A percentile compares a stretch with the other conserved stretches of the same genome.
phyloP scores from a whole-genome alignment of 2,888 invertebrate genomes.

The Graphium colonna region DNA sequence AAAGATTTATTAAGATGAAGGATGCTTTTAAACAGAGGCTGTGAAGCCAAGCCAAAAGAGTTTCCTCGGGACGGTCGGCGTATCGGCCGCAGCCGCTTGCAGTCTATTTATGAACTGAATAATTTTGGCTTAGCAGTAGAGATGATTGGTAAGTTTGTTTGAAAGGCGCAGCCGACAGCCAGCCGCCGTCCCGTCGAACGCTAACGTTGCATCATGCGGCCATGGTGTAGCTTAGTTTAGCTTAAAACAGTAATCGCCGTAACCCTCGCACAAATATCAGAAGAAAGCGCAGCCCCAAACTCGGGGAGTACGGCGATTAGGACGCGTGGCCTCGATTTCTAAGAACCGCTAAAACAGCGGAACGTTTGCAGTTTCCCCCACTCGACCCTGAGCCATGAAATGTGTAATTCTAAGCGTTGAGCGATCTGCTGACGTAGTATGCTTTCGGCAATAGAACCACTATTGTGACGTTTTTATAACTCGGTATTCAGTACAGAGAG shows the following conservation, averaged over 20 bases:
- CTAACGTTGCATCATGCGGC: conserved; percentile 75
- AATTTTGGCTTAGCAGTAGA: neutral
- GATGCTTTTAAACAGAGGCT: conserved; percentile 53
- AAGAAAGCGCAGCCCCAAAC: conserved; percentile 12
- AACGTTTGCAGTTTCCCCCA: conserved; percentile 42
- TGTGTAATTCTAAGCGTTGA: conserved; percentile 64
- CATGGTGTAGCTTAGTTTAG: conserved; percentile 70
- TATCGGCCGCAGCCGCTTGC: conserved; percentile 5
- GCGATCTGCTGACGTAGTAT: neutral
- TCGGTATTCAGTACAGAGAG: conserved; percentile 1
- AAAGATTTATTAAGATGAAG: neutral
- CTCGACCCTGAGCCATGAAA: conserved; percentile 72
- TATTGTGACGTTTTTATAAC: conserved; percentile 12
- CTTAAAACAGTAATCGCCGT: conserved; percentile 52
- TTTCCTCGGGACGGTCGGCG: conserved; percentile 43
- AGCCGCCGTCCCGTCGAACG: conserved; percentile 47
- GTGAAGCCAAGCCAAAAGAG: conserved; percentile 68
- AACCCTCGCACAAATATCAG: conserved; percentile 36
- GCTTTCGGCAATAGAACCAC: conserved; percentile 27
- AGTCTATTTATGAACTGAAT: conserved; percentile 6
- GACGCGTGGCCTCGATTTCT: conserved; percentile 73
- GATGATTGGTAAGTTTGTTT: conserved; percentile 11
- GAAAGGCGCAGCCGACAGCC: conserved; percentile 31
- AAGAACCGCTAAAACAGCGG: conserved; percentile 44
- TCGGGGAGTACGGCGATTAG: conserved; percentile 51